Evolutionary conservation across 2,888 invertebrate species (phyloP), one percentile per base, ranked within the genome.

Genomic region (Watsonalla binaria): DNA sequence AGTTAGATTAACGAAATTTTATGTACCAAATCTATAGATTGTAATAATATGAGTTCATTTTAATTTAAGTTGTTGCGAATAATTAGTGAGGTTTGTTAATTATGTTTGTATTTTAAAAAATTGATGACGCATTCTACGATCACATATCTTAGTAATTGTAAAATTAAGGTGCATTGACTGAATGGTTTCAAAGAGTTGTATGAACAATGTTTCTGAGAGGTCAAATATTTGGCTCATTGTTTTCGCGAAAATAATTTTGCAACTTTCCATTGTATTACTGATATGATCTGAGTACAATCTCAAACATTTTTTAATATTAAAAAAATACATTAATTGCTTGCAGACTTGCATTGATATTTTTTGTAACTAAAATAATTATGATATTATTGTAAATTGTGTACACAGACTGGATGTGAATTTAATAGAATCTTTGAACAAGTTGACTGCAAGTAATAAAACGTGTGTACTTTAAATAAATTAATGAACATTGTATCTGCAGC

Each of bases 1-100:
- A 89, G 87, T 86, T 87, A 88, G 84, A 80, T 74, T 87, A 86
- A 86, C 83, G 78, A 86, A 89, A 88, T 86, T 86, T 86, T 84
- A 86, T 89, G 88, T 88, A 90, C 90, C 90, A 90, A 90, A 90
- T 84, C 81, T 81, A 77, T 89, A 89, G 89, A 76, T 80, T 82
- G 80, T 88, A 89, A 87, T 82, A 24, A 24, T 82, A 49, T 77
- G 78, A 84, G 79, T 83, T 80, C 73, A 74, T 74, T 70, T 62
- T 81, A 75, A 76, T 75, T 80, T 88, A 86, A 86, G 85, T 89
- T 87, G 90, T 90, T 90, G 81, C 84, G 73, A 76, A 78, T 78
- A 77, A 79, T 82, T 82, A 83, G 80, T 80, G 80, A 80, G 76
- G 80, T 80, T 87, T 90, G 88, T 90, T 90, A 82, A 82, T 82